Percentiles rank a stretch among this genome's conserved stretches.
Conservation (phyloP, 2,113 vertebrate species). For the Oreochromis niloticus region DNA sequence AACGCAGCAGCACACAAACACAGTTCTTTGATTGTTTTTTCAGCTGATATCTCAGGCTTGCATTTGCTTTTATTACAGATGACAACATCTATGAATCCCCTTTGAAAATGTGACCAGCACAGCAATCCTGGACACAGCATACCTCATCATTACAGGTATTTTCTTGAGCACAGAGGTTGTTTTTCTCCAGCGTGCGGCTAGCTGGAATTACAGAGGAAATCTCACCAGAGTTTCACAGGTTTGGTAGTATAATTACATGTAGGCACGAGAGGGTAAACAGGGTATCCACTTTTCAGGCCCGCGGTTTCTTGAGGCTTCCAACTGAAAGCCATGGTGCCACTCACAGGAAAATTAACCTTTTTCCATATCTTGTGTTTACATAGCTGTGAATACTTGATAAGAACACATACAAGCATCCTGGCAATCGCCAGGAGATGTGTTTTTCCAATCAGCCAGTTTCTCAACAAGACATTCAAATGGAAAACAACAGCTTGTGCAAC, state of each 20-base stretch:
- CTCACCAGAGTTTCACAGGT: neutral
- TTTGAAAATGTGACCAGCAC: neutral
- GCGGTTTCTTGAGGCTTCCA: neutral
- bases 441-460: neutral
- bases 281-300: neutral
- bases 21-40: neutral
- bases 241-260: neutral
- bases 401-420: neutral
- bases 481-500: neutral
- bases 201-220: neutral
- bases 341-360: neutral
- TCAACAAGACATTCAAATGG: neutral
- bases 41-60: neutral
- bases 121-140: neutral
- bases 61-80: neutral
- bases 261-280: neutral
- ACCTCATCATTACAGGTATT: neutral
- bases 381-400: neutral
- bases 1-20: neutral
- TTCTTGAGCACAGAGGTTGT: neutral
- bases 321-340: neutral
- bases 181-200: neutral
- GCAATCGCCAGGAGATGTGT: neutral
- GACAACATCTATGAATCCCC: neutral
- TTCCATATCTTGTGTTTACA: conserved; percentile 1